phyloP scores from a whole-genome alignment of 2,113 vertebrate species.

The Chionodraco myersi region DNA sequence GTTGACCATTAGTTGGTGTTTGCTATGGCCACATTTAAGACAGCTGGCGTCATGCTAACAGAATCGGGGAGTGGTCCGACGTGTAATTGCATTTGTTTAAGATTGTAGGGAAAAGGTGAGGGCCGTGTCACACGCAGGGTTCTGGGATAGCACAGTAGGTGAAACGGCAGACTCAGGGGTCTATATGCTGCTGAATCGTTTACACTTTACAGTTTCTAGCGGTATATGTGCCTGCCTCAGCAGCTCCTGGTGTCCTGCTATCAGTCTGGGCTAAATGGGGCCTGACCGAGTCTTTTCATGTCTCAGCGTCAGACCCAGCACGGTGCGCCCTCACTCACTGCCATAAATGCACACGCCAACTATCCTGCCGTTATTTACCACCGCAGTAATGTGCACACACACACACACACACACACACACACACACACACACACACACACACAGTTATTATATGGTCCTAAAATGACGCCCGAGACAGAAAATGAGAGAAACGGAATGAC shows the following conservation, averaged over 20 bases:
- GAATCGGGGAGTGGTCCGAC: conserved; percentile 59
- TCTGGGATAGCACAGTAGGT: conserved; percentile 53
- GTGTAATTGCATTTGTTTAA: conserved; percentile 72
- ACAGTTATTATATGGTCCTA: conserved; percentile 61
- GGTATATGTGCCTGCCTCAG: conserved; percentile 69
- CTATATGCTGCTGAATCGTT: conserved; percentile 38
- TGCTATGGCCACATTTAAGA: conserved; percentile 65
- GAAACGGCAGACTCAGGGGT: conserved; percentile 66
- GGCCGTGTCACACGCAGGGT: conserved; percentile 57
- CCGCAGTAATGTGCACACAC: conserved; percentile 38
- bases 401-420: conserved; percentile 19
- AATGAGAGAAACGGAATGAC: conserved; percentile 67
- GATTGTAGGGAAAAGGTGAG: conserved; percentile 71
- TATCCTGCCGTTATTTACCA: conserved; percentile 75
- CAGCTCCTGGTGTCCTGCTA: conserved; percentile 79
- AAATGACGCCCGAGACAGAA: conserved; percentile 78
- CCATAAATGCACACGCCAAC: conserved; percentile 73
- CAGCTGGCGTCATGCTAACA: conserved; percentile 63
- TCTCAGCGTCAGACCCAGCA: conserved; percentile 77
- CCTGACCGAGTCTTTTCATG: conserved; percentile 82
- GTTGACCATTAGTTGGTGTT: conserved; percentile 71
- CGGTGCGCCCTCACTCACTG: conserved; percentile 72
- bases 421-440: conserved; percentile 21
- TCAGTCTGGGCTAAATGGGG: conserved; percentile 85
- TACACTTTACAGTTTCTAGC: conserved; percentile 68